Evolutionary conservation across 2,797 vertebrate species (phyloP).

Genomic region (Tapera naevia): DNA sequence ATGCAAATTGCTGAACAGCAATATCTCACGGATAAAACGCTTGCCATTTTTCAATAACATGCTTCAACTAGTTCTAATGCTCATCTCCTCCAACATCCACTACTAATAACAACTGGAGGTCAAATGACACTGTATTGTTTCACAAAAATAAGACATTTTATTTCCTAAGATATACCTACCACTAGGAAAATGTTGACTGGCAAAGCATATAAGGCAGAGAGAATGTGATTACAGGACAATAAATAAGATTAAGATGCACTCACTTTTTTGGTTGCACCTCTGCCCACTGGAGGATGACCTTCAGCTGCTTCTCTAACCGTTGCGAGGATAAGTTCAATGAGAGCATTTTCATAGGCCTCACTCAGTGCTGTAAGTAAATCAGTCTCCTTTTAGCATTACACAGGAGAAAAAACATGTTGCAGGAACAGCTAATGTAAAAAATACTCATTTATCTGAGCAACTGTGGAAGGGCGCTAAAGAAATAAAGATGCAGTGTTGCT

Average conservation of each 20-base stretch:
- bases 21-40: neutral
- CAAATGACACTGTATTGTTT: neutral
- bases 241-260: slow-evolving; percentile 51
- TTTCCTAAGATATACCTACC: neutral
- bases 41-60: neutral
- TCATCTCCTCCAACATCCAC: neutral
- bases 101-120: neutral
- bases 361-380: slow-evolving; percentile 78
- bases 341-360: slow-evolving; percentile 74
- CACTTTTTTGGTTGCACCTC: slow-evolving; percentile 87
- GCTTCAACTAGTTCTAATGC: neutral
- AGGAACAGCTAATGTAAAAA: neutral
- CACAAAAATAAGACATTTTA: neutral
- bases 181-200: neutral
- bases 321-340: slow-evolving; percentile 86
- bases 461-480: neutral
- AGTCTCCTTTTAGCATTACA: slow-evolving; percentile 14
- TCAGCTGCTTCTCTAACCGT: slow-evolving; percentile 88
- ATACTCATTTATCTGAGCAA: neutral
- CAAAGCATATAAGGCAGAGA: neutral
- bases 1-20: neutral
- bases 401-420: neutral
- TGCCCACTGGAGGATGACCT: slow-evolving; percentile 84
- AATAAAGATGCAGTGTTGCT: neutral
- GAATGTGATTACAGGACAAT: neutral